Base-by-base conservation (phyloP, 2,797 vertebrate genomes). In the Siniperca obscura region DNA sequence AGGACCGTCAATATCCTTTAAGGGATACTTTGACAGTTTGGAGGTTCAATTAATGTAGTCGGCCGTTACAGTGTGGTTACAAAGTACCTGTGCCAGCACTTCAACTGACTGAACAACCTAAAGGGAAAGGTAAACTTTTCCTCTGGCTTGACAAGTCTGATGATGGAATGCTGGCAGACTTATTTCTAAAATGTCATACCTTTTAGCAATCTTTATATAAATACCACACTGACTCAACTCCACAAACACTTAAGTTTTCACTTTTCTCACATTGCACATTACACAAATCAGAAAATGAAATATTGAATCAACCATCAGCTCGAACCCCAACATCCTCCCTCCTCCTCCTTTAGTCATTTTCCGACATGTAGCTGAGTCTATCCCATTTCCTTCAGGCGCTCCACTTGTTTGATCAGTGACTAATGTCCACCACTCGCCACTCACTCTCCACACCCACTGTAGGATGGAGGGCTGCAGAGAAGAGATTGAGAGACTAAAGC, bases 341-440 rank as follows among this genome's bases (percentile, higher is more conserved):
- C 59, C 81, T 83, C 62, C 70, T 82, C 42, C 46, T 68, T 83
- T 46, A 52, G 82, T 69, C 44, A 83, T 77, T 92, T 91, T 90
- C 90, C 87, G 0, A 80, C 78, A 68, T 77, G 84, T 38, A 67
- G 84, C 86, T 25, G 82, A 27, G 87, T 92, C 87, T 84, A 52
- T 89, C 69, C 83, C 77, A 50, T 85, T 92, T 92, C 91, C 91
- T 92, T 65, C 69, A 55, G 82, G 46, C 76, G 14, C 82, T 74
- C 78, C 57, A 27, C 82, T 91, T 93, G 90, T 90, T 92, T 93
- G 91, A 94, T 92, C 86, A 89, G 90, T 94, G 93, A 95, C 91
- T 93, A 93, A 94, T 87, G 82, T 74, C 52, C 75, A 52, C 89
- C 89, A 68, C 81, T 87, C 44, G 25, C 70, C 83, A 66, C 82